phyloP scores from a whole-genome alignment of 1,140 invertebrate species.

The Cydia amplana region DNA sequence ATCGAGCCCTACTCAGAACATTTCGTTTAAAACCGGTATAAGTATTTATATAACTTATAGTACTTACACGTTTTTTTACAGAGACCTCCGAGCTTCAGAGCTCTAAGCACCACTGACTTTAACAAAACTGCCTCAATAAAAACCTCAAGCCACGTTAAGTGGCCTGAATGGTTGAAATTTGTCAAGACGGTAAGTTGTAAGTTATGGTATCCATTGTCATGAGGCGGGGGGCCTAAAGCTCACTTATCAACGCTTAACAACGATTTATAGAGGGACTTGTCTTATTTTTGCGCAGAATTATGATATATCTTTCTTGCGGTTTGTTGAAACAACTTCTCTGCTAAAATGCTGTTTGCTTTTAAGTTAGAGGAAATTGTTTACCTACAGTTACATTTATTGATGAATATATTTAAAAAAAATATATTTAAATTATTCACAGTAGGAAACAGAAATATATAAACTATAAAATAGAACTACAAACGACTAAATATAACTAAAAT shows the following conservation, averaged over 20 bases:
- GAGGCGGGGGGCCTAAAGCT: constrained; percentile 27
- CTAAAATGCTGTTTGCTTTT: background rate
- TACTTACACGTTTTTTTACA: background rate
- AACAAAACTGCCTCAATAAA: constrained; percentile 26
- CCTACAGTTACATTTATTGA: no score
- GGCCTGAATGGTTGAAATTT: constrained; percentile 29
- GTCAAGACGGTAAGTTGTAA: constrained; percentile 32
- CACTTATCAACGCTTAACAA: constrained; percentile 33
- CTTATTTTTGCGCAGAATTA: constrained; percentile 29
- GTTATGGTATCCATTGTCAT: constrained; percentile 31
- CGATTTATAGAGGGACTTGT: constrained; percentile 22
- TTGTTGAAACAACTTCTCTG: constrained; percentile 19
- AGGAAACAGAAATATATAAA: no score
- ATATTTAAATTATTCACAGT: no score
- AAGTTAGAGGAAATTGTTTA: background rate
- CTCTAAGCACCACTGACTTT: constrained; percentile 18
- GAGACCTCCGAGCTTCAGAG: background rate
- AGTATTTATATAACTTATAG: background rate
- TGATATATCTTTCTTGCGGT: constrained; percentile 27
- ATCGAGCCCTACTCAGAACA: no score
- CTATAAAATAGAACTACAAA: no score
- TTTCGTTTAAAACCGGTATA: background rate
- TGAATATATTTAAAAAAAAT: no score
- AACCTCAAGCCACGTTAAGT: constrained; percentile 29
- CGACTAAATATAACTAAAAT: no score